Evolutionary conservation across 2,888 invertebrate species (phyloP), one percentile per base, ranked within the genome.

Genomic region (Calliphora vomitoria): DNA sequence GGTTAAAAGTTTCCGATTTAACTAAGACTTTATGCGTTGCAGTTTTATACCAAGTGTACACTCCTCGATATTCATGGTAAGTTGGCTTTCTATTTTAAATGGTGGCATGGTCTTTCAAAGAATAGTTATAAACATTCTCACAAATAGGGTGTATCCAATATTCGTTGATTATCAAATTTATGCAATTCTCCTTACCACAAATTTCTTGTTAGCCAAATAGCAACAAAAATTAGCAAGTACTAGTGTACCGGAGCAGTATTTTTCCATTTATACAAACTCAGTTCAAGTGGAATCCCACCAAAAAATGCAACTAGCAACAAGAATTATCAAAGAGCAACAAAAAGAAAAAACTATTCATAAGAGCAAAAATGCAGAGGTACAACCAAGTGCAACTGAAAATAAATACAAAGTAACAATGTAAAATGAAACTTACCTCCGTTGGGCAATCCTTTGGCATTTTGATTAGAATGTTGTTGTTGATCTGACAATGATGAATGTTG

Each of bases 381-480:
- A 68, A 44, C 25, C n/a, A 25, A 41, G 44, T 35, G 62, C n/a
- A 47, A 47, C 55, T 44, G 18, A n/a, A 79, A 41, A 50, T 66
- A n/a, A 55, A 13, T 50, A 11, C 31, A 31, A 38, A 64, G 60
- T 50, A 47, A 72, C 53, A 71, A 71, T 72, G 76, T 66, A 82
- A 76, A 64, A 64, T 66, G 35, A 76, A 89, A 91, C 92, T 92
- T 88, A 92, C 94, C 94, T 89, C 93, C 93, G 90, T 91, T 91
- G 89, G 91, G 91, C 94, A 94, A 89, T 93, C 94, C 94, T 91
- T 94, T 94, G 87, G 93, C 93, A 90, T 92, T 92, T 92, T 92
- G 92, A 91, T 93, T 92, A 92, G 86, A 92, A 92, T 92, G 92
- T 91, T 91, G 92, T 90, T 91, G 90, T 91, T 91, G 91, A 91